Percentiles rank a stretch among this genome's conserved stretches.
Conservation (phyloP, 2,113 vertebrate genomes). For the Natator depressus region DNA sequence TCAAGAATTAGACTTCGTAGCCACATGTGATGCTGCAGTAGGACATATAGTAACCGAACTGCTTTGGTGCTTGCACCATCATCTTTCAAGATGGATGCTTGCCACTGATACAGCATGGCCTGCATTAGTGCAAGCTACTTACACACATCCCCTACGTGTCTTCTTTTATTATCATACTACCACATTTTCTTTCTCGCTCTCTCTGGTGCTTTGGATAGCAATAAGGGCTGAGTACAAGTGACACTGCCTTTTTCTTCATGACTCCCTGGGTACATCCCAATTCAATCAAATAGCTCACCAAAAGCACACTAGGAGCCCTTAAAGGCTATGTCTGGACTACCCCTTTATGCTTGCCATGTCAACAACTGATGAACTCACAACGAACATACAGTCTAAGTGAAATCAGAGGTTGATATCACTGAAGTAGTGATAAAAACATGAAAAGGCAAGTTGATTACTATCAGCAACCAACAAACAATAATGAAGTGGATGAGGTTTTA, state of each 20-base stretch:
- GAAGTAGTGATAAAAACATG: neutral
- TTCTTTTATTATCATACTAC: neutral
- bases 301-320: neutral
- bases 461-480: neutral
- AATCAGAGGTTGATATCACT: slow-evolving; percentile 37
- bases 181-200: neutral
- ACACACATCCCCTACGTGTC: neutral
- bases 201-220: neutral
- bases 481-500: neutral
- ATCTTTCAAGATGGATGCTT: too few relatives aligned
- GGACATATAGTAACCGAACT: too few relatives aligned
- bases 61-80: too few relatives aligned
- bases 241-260: neutral
- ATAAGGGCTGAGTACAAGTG: neutral
- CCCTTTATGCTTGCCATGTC: neutral
- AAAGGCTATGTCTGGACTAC: neutral
- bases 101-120: neutral
- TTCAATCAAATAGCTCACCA: neutral
- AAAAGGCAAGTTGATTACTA: neutral
- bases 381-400: neutral
- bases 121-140: neutral
- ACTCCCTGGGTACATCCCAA: neutral
- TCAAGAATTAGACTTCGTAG: too few relatives aligned
- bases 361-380: neutral
- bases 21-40: too few relatives aligned